These are phyloP conservation scores for Petrocephalus schoutedeni DNA, from an alignment of 2,797 vertebrate genomes.

Conservation along the genomic window DNA sequence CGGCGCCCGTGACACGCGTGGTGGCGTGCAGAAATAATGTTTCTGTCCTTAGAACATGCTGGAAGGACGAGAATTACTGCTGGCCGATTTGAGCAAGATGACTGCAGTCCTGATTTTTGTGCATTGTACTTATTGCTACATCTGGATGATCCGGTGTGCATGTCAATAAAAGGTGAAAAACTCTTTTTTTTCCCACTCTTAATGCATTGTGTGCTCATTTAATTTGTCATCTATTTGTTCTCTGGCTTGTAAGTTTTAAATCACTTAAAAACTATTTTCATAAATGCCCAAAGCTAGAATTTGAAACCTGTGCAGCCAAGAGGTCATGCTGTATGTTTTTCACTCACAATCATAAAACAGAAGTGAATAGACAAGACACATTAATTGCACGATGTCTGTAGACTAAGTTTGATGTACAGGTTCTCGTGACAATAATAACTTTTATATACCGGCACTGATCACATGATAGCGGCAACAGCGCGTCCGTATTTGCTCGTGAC, in stretches of 20 bases:
- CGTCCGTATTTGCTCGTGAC: not conserved
- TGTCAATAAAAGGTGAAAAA: constrained; percentile 14
- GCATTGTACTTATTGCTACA: not conserved
- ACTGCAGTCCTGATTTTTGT: not conserved
- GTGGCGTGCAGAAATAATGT: not conserved
- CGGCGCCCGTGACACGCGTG: not conserved
- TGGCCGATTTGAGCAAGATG: not conserved
- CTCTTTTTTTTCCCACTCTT: not conserved
- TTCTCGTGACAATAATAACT: not conserved
- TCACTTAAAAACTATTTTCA: not conserved
- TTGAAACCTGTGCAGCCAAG: not conserved
- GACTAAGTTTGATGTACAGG: not conserved
- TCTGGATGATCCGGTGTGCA: not conserved
- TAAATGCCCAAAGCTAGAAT: not conserved
- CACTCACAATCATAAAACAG: not conserved
- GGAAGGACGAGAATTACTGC: not conserved
- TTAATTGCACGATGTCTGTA: not conserved
- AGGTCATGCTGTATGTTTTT: not conserved
- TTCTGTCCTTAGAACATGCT: not conserved
- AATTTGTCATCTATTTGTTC: not conserved
- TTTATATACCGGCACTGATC: not conserved
- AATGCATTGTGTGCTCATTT: constrained; percentile 24
- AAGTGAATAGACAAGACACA: not conserved
- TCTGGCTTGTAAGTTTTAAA: not conserved
- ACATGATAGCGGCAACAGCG: not conserved